Evolutionary conservation across 2,888 invertebrate genomes (phyloP).

Genomic region (Steinernema hermaphroditum): DNA sequence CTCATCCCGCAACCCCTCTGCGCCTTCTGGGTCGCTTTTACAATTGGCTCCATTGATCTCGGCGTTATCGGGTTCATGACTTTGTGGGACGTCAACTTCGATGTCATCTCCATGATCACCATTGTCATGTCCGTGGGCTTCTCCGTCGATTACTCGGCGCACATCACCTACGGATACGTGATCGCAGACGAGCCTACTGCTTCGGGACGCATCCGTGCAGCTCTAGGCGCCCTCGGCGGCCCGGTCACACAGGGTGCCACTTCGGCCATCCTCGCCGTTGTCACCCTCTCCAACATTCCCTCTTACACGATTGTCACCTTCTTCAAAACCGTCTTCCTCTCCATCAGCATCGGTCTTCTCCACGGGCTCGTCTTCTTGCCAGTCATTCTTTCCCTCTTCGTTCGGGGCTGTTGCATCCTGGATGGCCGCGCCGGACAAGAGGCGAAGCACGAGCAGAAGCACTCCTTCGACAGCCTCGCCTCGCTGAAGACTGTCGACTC

Average conservation of each 20-base stretch:
- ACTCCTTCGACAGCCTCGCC: not conserved
- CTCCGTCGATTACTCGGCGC: constrained; percentile 88
- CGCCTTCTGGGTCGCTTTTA: constrained; percentile 86
- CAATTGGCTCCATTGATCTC: constrained; percentile 86
- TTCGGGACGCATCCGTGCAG: constrained; percentile 74
- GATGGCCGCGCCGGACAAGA: not conserved
- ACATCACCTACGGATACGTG: constrained; percentile 62
- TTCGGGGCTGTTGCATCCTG: constrained; percentile 43
- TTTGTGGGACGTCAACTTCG: constrained; percentile 78
- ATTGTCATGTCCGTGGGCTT: constrained; percentile 95
- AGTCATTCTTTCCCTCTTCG: constrained; percentile 66
- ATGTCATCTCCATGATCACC: constrained; percentile 73
- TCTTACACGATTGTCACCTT: constrained; percentile 92
- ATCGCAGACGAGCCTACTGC: constrained; percentile 42
- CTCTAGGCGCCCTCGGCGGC: constrained; percentile 81
- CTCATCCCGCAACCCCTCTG: constrained; percentile 90
- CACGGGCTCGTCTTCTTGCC: constrained; percentile 88
- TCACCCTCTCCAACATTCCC: constrained; percentile 82
- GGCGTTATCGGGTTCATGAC: constrained; percentile 95
- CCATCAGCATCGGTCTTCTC: constrained; percentile 75
- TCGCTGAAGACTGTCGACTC: not conserved
- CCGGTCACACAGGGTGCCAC: constrained; percentile 87
- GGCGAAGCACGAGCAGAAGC: constrained; percentile 11
- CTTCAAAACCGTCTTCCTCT: constrained; percentile 63
- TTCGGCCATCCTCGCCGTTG: constrained; percentile 85